Evolutionary conservation across 2,113 vertebrate species (phyloP), one percentile per base, ranked within the genome.

Genomic region (Zapus hudsonius): DNA sequence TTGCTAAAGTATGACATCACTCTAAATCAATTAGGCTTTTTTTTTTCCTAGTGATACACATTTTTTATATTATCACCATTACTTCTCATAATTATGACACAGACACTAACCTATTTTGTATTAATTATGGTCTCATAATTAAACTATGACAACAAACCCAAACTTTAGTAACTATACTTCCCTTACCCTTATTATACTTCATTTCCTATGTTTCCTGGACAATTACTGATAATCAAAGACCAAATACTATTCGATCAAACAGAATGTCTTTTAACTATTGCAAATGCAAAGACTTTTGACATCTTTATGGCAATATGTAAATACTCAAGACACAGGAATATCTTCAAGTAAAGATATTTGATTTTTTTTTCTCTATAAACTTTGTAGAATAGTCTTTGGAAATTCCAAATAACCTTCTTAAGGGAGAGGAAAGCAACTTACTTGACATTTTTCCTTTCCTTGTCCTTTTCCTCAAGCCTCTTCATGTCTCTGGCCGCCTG

Each of bases 401-500:
- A 64, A 87, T 95, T 90, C 83, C 67, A 95, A 31, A 70, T 83
- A 96, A 92, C 15, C 29, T 92, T 87, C 91, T 33, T 93, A 67
- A 97, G 91, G 69, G 52, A 89, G 95, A 64, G 92, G 95, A 96
- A 92, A 92, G 96, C 57, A 91, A 98, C 99, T 99, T 99, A 99
- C 99, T 99, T 99, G 89, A 98, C 98, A 0, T 98, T 98, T 96
- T 99, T 99, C 92, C 99, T 99, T 98, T 99, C 99, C 91, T 99
- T 99, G 97, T 99, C 99, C 96, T 99, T 99, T 89, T 99, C 99
- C 97, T 99, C 99, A 0, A 99, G 98, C 96, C 99, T 99, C 97
- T 98, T 99, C 99, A 99, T 99, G 93, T 99, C 99, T 98, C 99
- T 99, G 94, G 99, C 99, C 44, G 99, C 99, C 98, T 99, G 99